Evolutionary conservation across 2,888 invertebrate genomes (phyloP).

Genomic region (Belgica antarctica): DNA sequence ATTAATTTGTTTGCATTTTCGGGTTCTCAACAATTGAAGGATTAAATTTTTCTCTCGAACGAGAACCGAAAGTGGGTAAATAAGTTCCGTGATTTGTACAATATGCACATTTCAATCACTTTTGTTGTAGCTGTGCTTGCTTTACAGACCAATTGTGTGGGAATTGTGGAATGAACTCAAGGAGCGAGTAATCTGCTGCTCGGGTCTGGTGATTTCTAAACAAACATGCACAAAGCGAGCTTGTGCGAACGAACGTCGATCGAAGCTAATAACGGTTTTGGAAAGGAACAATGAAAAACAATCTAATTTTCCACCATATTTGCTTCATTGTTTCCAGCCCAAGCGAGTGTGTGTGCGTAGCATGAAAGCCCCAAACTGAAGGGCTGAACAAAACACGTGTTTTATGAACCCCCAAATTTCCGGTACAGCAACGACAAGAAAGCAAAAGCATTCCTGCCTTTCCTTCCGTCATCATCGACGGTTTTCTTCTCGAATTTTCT

Average conservation of each 20-base stretch:
- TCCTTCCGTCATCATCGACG: background rate
- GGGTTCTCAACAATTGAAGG: conserved; percentile 40
- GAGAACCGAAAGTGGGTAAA: background rate
- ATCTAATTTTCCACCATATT: conserved; percentile 44
- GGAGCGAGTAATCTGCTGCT: too few species aligned
- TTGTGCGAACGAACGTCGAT: background rate
- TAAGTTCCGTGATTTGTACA: conserved; percentile 3
- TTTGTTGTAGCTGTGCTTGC: background rate
- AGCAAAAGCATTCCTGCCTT: background rate
- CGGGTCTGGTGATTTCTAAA: too few species aligned
- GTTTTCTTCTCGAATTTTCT: conserved; percentile 15
- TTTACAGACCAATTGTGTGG: background rate
- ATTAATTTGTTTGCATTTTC: conserved; percentile 43
- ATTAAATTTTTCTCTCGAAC: conserved; percentile 28
- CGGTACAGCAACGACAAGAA: conserved; percentile 24
- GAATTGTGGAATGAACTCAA: conserved; percentile 34
- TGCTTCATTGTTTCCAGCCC: conserved; percentile 37
- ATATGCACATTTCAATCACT: conserved; percentile 40
- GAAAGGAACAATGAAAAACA: conserved; percentile 34
- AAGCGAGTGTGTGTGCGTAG: background rate
- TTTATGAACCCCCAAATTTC: conserved; percentile 45
- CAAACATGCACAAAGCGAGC: background rate
- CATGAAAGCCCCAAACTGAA: conserved; percentile 32
- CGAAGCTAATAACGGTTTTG: background rate
- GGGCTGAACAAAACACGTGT: conserved; percentile 44